Evolutionary conservation across 2,113 vertebrate genomes (phyloP), one percentile per base, ranked within the genome.

Genomic region (Zosterops pallidus): DNA sequence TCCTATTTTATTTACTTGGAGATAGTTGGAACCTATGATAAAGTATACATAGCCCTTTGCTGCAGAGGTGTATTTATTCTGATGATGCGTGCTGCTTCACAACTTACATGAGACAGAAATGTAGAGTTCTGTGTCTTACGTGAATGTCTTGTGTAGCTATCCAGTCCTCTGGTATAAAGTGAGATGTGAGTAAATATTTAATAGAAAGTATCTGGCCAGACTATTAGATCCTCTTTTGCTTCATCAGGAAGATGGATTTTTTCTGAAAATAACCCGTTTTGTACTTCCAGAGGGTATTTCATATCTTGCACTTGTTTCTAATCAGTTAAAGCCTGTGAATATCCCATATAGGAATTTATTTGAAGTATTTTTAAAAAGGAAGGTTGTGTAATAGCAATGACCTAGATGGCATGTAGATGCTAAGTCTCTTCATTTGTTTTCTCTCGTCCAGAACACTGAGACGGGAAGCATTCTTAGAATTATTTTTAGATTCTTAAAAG

Each of bases 401-500:
- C 60, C 55, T 90, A 62, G 83, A 86, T 89, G 76, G 52, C 26
- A 1, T 90, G 74, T 89, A 74, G 63, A 76, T 2, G 9, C 25
- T 57, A 75, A 76, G 16, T 56, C 52, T 91, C 82, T 94, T 96
- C 80, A 20, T 95, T 93, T 95, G 86, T 92, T 95, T 93, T 94
- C 60, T 89, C 52, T 95, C 72, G 33, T 94, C 65, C 56, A 14
- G 69, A 81, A 16, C 25, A 52, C 10, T 67, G 67, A 93, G 89
- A 90, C 70, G 75, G 74, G 90, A 95, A 96, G 59, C 64, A 94
- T 90, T 95, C 86, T 93, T 93, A 85, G 74, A 89, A 92, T 91
- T 95, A 96, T 96, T 96, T 96, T 92, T 72, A 86, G 91, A 87
- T 60, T 90, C 53, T 91, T 68, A 75, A 50, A 92, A 95, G 79